Percentiles rank a stretch among this genome's conserved stretches.
Evolutionary conservation across 2,888 invertebrate species (phyloP).

Genomic region (Dichetophora obliterata): DNA sequence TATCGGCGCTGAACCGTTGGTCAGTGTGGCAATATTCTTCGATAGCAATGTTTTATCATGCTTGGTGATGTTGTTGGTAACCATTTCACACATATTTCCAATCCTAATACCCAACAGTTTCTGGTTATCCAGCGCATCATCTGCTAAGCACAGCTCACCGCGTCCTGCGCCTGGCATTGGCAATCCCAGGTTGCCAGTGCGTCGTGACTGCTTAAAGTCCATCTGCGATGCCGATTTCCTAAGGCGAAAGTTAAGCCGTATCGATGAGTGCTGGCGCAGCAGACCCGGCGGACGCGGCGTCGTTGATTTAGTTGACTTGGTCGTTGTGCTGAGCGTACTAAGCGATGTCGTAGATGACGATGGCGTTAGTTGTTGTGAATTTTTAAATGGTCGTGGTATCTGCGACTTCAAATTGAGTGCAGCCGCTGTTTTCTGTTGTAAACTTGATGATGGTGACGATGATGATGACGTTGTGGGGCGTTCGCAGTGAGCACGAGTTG

Average conservation of each 20-base stretch:
- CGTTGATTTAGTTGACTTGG: neutral
- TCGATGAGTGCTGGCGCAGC: conserved; percentile 54
- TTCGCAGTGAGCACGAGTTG: neutral
- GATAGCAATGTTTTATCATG: neutral
- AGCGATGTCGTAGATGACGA: conserved; percentile 57
- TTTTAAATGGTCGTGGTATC: conserved; percentile 43
- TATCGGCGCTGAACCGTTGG: neutral
- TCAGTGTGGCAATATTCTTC: neutral
- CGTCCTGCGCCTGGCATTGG: neutral
- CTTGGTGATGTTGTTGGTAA: neutral
- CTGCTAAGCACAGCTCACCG: neutral
- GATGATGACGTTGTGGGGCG: neutral
- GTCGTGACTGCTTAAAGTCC: conserved; percentile 61
- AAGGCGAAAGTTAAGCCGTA: conserved; percentile 56
- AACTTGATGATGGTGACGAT: conserved; percentile 41
- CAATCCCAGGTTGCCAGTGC: conserved; percentile 51
- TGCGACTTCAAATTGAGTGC: conserved; percentile 29
- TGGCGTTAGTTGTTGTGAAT: conserved; percentile 50
- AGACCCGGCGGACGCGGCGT: conserved; percentile 35
- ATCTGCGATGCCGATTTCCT: conserved; percentile 64
- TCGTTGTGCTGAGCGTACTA: conserved; percentile 31
- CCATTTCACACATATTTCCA: neutral
- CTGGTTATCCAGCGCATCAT: neutral
- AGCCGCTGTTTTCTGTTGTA: conserved; percentile 40
- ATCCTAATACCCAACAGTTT: neutral